These are phyloP conservation scores for Crematogaster levior DNA, from an alignment of 2,888 invertebrate genomes.

Conservation along the genomic window DNA sequence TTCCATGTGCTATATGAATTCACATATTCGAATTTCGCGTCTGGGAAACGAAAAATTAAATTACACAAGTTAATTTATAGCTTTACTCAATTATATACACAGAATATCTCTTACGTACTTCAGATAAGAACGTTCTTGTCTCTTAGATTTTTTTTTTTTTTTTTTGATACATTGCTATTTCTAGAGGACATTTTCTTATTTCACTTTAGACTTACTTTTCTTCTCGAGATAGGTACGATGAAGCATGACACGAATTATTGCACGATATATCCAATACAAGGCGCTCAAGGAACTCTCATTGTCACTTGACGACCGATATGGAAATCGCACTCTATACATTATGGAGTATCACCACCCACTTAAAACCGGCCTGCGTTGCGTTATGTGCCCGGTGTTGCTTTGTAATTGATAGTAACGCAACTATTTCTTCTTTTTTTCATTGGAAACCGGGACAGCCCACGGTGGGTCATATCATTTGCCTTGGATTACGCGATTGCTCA, in stretches of 20 bases:
- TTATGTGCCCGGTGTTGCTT: slow-evolving; percentile 43
- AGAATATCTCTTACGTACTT: not conserved
- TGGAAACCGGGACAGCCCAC: slow-evolving; percentile 60
- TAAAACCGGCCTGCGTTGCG: slow-evolving; percentile 35
- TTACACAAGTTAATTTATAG: not conserved
- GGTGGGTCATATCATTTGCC: slow-evolving; percentile 38
- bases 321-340: slow-evolving; percentile 54
- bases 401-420: slow-evolving; percentile 55
- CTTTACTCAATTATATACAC: not conserved
- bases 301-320: slow-evolving; percentile 10
- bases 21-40: not conserved
- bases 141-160: not conserved
- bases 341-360: slow-evolving; percentile 62
- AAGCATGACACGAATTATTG: slow-evolving; percentile 28
- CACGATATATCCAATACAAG: not conserved
- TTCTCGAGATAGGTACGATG: not conserved
- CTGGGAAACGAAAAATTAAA: not conserved
- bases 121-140: not conserved
- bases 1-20: not conserved
- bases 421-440: slow-evolving; percentile 15
- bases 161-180: too few relatives aligned
- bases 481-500: slow-evolving; percentile 36
- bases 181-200: not conserved
- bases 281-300: slow-evolving; percentile 1
- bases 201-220: not conserved